phyloP scores from a whole-genome alignment of 2,888 invertebrate species.

The Epinotia brunnichana region DNA sequence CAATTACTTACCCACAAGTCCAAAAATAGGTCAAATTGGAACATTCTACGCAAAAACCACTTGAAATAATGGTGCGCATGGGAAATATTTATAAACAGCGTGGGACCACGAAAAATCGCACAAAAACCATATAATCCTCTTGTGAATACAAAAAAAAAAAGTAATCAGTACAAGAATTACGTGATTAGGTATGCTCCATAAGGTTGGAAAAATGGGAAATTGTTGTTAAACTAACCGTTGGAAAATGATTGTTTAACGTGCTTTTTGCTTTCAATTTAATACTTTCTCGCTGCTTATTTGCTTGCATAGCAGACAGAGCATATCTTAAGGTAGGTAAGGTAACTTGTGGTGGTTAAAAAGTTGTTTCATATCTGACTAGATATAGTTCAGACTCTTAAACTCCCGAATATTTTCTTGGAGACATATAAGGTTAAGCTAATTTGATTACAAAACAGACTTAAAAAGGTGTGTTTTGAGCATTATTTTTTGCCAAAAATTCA shows the following conservation, averaged over 20 bases:
- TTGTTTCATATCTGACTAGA: neutral
- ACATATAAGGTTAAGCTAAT: too few species aligned
- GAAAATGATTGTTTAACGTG: constrained; percentile 22
- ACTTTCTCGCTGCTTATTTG: constrained; percentile 10
- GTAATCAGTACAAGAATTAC: neutral
- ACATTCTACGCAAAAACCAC: too few species aligned
- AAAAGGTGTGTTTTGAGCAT: too few species aligned
- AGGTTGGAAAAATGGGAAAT: constrained; percentile 31
- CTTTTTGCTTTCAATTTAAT: neutral
- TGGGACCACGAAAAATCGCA: neutral
- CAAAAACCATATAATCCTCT: neutral
- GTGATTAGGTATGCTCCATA: constrained; percentile 27
- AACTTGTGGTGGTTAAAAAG: neutral
- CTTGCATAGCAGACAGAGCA: neutral
- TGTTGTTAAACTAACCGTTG: constrained; percentile 25
- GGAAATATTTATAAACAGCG: neutral
- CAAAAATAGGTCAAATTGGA: too few species aligned
- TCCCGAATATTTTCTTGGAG: too few species aligned
- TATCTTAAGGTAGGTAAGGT: neutral
- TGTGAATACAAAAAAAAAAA: too few species aligned
- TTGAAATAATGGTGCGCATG: neutral
- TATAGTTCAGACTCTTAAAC: too few species aligned
- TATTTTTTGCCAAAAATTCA: too few species aligned
- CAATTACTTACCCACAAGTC: too few species aligned
- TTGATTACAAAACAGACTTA: too few species aligned